phyloP scores from a whole-genome alignment of 2,888 invertebrate genomes.

The Athripsodes cinereus region DNA sequence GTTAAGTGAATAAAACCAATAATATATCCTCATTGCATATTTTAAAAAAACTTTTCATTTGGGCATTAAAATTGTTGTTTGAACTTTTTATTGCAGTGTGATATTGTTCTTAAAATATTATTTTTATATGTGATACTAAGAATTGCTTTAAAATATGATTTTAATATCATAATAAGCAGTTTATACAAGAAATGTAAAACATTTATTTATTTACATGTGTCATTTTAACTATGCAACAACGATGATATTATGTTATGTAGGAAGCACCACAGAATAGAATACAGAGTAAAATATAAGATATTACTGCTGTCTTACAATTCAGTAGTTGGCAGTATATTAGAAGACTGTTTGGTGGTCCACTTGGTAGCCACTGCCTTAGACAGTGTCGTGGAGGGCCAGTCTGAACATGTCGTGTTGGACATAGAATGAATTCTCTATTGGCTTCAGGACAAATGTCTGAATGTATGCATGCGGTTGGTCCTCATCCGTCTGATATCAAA shows the following conservation, averaged over 20 bases:
- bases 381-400: conserved; percentile 79
- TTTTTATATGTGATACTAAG: no score
- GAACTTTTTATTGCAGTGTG: not conserved
- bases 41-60: no score
- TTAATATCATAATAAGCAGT: no score
- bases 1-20: no score
- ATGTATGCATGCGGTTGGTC: conserved; percentile 91
- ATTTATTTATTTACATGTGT: no score
- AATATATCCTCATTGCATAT: no score
- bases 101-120: no score
- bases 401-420: conserved; percentile 94
- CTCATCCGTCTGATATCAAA: conserved; percentile 78
- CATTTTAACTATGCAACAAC: not conserved
- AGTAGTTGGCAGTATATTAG: not conserved
- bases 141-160: no score
- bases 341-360: conserved; percentile 1
- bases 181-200: not conserved
- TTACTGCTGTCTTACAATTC: conserved; percentile 21
- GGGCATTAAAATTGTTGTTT: not conserved
- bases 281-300: conserved; percentile 7
- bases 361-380: conserved; percentile 47
- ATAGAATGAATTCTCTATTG: conserved; percentile 82
- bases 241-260: not conserved
- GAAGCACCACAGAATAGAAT: conserved; percentile 12
- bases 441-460: conserved; percentile 91